Percentiles rank a stretch among this genome's conserved stretches.
These are phyloP conservation scores for Dimorphilus gyrociliatus DNA, from an alignment of 2,888 invertebrate species.

Conservation along the genomic window DNA sequence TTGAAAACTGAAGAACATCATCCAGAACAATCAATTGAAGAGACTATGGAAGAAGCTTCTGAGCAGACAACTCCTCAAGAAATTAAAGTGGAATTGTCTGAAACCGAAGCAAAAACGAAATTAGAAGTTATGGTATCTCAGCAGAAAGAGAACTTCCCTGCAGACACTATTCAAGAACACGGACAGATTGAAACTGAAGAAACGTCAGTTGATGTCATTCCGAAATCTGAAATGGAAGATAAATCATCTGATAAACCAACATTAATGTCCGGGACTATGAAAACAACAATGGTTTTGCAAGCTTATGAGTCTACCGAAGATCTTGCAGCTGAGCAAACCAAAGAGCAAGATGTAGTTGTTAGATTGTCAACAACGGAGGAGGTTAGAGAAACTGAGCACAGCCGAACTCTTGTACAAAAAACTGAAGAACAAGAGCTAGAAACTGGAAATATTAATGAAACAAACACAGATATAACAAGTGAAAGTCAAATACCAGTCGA, in stretches of 20 bases:
- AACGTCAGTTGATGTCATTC: too few species aligned
- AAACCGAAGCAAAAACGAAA: slow-evolving; percentile 2
- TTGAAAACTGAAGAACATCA: slow-evolving; percentile 3
- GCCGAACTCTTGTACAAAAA: slow-evolving; percentile 5
- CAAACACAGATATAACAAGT: slow-evolving; percentile 1
- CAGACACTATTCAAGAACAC: slow-evolving; percentile 10
- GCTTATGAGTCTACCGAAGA: too few species aligned
- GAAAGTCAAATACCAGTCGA: slow-evolving; percentile 2
- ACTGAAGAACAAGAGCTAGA: slow-evolving; percentile 1
- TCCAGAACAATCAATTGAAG: slow-evolving; percentile 8
- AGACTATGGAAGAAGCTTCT: slow-evolving; percentile 4
- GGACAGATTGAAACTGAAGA: too few species aligned
- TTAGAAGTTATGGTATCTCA: too few species aligned
- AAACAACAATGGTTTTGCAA: too few species aligned
- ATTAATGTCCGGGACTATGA: too few species aligned
- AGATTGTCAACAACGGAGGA: slow-evolving; percentile 10
- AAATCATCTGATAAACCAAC: too few species aligned
- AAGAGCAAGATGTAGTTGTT: slow-evolving; percentile 9
- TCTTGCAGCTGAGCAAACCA: slow-evolving; percentile 9
- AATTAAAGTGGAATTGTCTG: slow-evolving; percentile 3
- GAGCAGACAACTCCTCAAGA: not conserved
- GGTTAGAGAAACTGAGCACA: slow-evolving; percentile 4
- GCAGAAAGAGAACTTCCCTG: slow-evolving; percentile 7
- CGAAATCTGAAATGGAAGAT: too few species aligned
- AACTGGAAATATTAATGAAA: slow-evolving; percentile 4